A percentile compares a stretch with the other conserved stretches of the same genome.
Evolutionary conservation across 2,797 vertebrate species (phyloP).

Genomic region (Xerus rutilus): DNA sequence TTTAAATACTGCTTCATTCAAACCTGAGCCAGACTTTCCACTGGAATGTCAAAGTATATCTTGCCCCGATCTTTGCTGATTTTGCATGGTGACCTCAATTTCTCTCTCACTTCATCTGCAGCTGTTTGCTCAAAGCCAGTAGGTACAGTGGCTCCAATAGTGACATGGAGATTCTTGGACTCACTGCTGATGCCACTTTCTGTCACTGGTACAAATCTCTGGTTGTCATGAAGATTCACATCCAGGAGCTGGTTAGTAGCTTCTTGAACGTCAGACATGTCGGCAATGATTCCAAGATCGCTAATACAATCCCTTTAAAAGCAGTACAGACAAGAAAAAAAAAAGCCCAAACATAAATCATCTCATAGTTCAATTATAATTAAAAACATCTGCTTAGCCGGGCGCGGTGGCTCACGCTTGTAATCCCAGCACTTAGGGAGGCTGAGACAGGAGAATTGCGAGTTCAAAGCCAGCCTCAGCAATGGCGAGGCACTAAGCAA

Average conservation of each 20-base stretch:
- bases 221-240: constrained; percentile 67
- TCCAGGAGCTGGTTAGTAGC: constrained; percentile 67
- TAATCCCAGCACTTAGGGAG: too few relatives aligned
- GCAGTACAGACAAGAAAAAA: constrained; percentile 1
- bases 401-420: too few relatives aligned
- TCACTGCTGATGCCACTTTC: constrained; percentile 36
- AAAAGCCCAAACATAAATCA: background rate
- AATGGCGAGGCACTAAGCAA: too few relatives aligned
- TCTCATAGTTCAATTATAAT: constrained; percentile 19
- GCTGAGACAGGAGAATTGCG: too few relatives aligned
- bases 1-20: constrained; percentile 71
- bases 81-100: constrained; percentile 91
- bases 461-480: too few relatives aligned
- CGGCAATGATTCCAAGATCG: constrained; percentile 19
- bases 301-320: constrained; percentile 27
- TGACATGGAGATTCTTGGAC: constrained; percentile 85
- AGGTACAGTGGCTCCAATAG: constrained; percentile 96
- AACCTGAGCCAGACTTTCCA: constrained; percentile 92
- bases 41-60: constrained; percentile 95
- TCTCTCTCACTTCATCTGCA: constrained; percentile 96
- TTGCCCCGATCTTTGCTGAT: constrained; percentile 96
- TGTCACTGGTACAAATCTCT: background rate
- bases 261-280: constrained; percentile 82
- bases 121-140: constrained; percentile 97
- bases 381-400: constrained; percentile 56